Conservation (phyloP, 2,113 vertebrate species). For the Nipponia nippon region DNA sequence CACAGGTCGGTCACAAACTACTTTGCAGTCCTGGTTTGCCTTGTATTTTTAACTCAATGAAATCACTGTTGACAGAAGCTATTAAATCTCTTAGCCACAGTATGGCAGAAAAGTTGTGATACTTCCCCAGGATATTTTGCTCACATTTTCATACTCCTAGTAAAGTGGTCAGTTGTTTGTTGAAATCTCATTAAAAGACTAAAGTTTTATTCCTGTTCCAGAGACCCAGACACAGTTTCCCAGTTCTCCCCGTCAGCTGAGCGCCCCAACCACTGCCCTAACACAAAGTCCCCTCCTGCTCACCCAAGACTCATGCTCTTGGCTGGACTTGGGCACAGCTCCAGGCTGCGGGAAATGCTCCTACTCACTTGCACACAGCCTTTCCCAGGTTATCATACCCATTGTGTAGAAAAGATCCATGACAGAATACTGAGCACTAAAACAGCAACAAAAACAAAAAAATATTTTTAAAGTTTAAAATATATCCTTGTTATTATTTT, state of each 20-base stretch:
- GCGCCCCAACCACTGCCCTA: no score
- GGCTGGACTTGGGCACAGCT: neutral
- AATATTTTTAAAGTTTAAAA: neutral
- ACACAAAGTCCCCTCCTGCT: neutral
- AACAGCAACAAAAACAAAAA: neutral
- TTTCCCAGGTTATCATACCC: neutral
- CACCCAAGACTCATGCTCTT: rapidly evolving
- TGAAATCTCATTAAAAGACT: neutral
- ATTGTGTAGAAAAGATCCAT: neutral
- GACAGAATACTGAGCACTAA: neutral
- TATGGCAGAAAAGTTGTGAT: neutral
- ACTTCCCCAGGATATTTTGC: neutral
- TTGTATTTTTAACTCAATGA: neutral
- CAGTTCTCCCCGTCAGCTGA: neutral
- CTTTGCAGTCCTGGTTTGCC: neutral
- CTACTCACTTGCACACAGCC: rapidly evolving
- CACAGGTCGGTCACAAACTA: neutral
- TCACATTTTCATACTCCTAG: neutral
- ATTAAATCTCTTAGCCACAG: neutral
- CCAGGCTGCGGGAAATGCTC: neutral
- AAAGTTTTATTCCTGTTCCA: neutral
- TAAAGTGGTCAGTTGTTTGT: neutral
- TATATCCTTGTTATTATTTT: neutral
- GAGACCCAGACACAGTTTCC: rapidly evolving
- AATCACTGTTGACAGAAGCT: neutral